Percentiles rank a stretch among this genome's conserved stretches.
These are phyloP conservation scores for Thermophis baileyi DNA, from an alignment of 2,113 vertebrate genomes.

Conservation along the genomic window DNA sequence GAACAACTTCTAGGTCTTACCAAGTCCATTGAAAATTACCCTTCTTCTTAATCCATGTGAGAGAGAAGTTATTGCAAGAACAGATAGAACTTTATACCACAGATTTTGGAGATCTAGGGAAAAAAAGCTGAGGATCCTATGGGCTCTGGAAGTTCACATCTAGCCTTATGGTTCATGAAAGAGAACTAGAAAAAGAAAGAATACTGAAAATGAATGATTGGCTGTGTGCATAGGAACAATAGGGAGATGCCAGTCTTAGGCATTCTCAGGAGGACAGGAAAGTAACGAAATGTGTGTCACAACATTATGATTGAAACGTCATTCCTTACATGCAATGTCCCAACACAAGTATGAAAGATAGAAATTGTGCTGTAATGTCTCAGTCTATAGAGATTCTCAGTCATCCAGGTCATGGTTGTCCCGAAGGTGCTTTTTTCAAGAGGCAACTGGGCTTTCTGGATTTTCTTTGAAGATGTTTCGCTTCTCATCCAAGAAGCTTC, in stretches of 20 bases:
- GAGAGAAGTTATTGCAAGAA: background rate
- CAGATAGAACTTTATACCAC: background rate
- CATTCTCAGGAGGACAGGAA: background rate
- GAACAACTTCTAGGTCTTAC: background rate
- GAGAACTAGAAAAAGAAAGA: background rate
- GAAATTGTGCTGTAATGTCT: background rate
- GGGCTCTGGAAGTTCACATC: background rate
- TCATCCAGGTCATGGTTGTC: too few relatives aligned
- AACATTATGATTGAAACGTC: background rate
- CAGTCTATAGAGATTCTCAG: background rate
- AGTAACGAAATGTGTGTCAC: background rate
- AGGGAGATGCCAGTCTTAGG: background rate
- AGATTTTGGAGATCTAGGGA: background rate
- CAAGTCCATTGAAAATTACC: background rate
- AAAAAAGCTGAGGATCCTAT: background rate
- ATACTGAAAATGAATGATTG: background rate
- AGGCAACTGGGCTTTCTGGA: too few relatives aligned
- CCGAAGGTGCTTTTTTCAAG: too few relatives aligned
- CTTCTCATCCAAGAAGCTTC: too few relatives aligned
- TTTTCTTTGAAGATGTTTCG: too few relatives aligned
- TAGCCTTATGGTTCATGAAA: background rate
- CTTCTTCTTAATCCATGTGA: background rate
- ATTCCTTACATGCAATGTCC: background rate
- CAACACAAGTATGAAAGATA: background rate
- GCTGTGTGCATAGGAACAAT: background rate